These are phyloP conservation scores for Leucoraja erinaceus DNA, from an alignment of 2,113 vertebrate species.

Conservation along the genomic window DNA sequence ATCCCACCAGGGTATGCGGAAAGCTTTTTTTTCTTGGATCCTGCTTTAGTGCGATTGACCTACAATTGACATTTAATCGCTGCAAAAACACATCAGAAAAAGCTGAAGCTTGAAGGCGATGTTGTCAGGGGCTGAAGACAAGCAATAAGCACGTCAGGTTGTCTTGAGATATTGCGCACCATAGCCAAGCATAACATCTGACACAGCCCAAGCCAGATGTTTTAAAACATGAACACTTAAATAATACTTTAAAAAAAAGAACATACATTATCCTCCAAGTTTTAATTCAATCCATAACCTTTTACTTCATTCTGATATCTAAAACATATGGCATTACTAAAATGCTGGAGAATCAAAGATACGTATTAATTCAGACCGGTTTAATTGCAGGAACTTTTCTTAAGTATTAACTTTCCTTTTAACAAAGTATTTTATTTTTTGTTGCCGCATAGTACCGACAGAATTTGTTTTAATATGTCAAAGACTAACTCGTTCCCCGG, in stretches of 20 bases:
- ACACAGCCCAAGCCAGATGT: constrained; percentile 17
- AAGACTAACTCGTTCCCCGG: constrained; percentile 20
- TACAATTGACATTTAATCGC: constrained; percentile 30
- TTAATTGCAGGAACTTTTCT: not conserved
- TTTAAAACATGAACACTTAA: constrained; percentile 21
- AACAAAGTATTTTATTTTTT: not conserved
- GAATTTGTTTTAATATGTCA: constrained; percentile 30
- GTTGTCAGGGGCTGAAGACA: not conserved
- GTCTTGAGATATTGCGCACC: not conserved
- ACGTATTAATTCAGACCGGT: not conserved
- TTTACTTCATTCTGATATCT: not conserved
- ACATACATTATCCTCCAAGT: constrained; percentile 10
- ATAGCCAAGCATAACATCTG: constrained; percentile 33
- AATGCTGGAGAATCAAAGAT: constrained; percentile 4
- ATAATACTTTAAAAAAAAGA: constrained; percentile 22
- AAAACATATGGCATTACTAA: constrained; percentile 4
- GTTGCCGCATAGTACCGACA: not conserved
- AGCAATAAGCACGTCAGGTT: constrained; percentile 14
- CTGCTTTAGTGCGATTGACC: not conserved
- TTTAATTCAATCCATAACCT: constrained; percentile 20
- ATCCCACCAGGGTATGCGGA: not conserved
- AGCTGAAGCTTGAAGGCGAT: not conserved
- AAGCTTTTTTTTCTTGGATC: not conserved
- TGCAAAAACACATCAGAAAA: constrained; percentile 14
- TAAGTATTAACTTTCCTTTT: not conserved